A percentile compares a stretch with the other conserved stretches of the same genome.
phyloP scores from a whole-genome alignment of 2,113 vertebrate genomes.

The Clarias batrachus region DNA sequence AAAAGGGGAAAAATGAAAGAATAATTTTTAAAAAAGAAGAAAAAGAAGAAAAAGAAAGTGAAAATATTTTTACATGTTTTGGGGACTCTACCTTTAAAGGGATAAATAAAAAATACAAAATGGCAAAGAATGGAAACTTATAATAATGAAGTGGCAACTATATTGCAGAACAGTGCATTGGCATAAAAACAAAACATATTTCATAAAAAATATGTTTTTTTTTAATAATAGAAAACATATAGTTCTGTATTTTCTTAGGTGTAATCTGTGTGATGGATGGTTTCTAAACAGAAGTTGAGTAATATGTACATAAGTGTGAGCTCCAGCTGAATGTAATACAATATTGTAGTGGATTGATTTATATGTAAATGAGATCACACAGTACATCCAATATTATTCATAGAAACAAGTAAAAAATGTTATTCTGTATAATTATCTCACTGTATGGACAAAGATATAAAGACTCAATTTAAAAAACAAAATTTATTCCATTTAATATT shows the following conservation, averaged over 20 bases:
- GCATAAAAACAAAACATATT: constrained; percentile 36
- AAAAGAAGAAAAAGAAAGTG: not conserved
- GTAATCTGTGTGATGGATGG: not conserved
- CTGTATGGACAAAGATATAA: constrained; percentile 10
- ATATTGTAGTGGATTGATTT: not conserved
- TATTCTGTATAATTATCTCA: not conserved
- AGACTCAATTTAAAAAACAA: not conserved
- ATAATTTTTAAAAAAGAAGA: not conserved
- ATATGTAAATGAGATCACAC: constrained; percentile 8
- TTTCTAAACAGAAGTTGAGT: not conserved
- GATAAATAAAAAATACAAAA: constrained; percentile 31
- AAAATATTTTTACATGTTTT: constrained; percentile 7
- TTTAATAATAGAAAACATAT: not conserved
- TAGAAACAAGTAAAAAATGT: constrained; percentile 4
- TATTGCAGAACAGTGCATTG: constrained; percentile 28
- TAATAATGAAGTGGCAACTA: constrained; percentile 23
- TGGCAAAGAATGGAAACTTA: constrained; percentile 35
- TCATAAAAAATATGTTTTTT: constrained; percentile 25
- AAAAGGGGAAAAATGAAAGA: not conserved
- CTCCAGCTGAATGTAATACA: constrained; percentile 8
- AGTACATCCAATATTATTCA: constrained; percentile 33
- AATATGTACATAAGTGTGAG: not conserved
- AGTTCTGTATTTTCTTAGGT: not conserved
- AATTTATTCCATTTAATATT: constrained; percentile 21
- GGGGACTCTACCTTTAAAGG: constrained; percentile 34